Evolutionary conservation across 2,797 vertebrate species (phyloP).

Genomic region (Dermochelys coriacea): DNA sequence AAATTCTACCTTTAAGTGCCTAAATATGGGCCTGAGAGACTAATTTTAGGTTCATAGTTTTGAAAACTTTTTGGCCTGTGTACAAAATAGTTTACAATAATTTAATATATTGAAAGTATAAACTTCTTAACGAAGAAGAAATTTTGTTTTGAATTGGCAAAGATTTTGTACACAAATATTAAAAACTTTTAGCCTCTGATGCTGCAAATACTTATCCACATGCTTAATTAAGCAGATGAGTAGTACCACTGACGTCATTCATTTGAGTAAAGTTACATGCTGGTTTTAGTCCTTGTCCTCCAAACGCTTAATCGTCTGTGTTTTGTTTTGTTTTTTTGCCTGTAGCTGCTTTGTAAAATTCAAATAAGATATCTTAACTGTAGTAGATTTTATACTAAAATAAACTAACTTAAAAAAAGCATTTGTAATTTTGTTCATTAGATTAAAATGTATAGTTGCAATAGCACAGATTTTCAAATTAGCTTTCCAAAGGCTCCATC

Average conservation of each 20-base stretch:
- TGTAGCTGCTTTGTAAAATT: neutral
- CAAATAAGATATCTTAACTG: neutral
- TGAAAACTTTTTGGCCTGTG: neutral
- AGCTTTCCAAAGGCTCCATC: neutral
- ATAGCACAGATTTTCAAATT: neutral
- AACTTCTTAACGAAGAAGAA: neutral
- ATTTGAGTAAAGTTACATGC: neutral
- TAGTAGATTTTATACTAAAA: neutral
- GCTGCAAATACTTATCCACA: neutral
- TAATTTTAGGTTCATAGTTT: neutral
- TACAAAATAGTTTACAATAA: neutral
- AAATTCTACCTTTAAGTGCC: neutral
- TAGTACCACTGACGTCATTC: neutral
- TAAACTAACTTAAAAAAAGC: neutral
- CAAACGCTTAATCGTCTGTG: neutral
- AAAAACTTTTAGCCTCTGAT: neutral
- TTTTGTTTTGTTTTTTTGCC: neutral
- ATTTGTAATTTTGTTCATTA: rapidly evolving
- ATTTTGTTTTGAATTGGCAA: neutral
- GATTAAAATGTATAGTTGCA: neutral
- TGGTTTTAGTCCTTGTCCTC: neutral
- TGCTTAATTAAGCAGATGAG: neutral
- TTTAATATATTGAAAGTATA: neutral
- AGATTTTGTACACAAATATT: neutral
- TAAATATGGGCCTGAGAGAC: neutral